Base-by-base conservation (phyloP, 1,140 invertebrate species). In the Leptoteleia sp. region DNA sequence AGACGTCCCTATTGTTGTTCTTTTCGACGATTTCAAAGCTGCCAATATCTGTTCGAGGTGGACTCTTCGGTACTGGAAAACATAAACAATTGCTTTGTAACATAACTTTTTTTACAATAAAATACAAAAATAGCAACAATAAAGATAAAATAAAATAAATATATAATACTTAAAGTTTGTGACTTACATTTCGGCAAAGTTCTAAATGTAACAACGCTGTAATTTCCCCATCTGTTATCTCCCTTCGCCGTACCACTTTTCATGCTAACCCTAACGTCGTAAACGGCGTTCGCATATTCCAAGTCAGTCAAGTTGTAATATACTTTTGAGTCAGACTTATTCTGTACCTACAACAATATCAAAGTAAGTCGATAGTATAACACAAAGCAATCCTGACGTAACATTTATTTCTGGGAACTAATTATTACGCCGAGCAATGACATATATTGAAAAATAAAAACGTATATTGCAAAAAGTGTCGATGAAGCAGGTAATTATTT, bases 251-350 rank as follows among this genome's bases (percentile, higher is more conserved):
- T 65, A 4, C 92, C 91, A 73, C 87, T 89, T 67, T 89, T 92
- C 62, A 93, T 90, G 19, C 90, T 92, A 27, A 95, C 91, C 61
- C 93, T 87, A 6, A 94, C 90, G 76, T 94, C 93, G 87, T 94
- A 95, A 40, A 90, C 86, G 42, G 91, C 90, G 82, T 94, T 91
- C 1, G 93, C 91, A 85, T 93, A 94, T 43, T 91, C 87, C 9
- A 94, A 83, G 55, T 89, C 87, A 1, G 90, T 91, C 31, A 94
- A 86, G 73, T 91, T 91, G 80, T 91, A 89, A 50, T 91, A 90
- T 65, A 84, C 80, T 4, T 85, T 79, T 2, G 59, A 17, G 89
- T 85, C 19, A 5, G n/a, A n/a, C n/a, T 22, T 22, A 22, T 2
- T 22, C 19, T 22, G 19, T 42, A 83, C 68, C 89, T 90, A 37